phyloP scores from a whole-genome alignment of 2,113 vertebrate species.

The Prietella phreatophila region DNA sequence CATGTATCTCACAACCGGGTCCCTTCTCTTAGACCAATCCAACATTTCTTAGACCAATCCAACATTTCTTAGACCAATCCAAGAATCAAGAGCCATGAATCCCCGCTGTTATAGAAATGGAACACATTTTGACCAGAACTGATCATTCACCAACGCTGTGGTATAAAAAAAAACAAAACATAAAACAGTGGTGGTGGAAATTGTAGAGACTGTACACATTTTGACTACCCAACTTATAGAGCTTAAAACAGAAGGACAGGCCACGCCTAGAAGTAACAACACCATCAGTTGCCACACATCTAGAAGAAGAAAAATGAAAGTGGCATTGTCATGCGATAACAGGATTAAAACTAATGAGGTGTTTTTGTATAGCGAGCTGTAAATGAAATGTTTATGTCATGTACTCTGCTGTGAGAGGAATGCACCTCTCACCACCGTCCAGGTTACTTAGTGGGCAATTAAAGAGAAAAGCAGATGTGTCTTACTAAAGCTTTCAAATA shows the following conservation, averaged over 20 bases:
- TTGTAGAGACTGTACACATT: background rate
- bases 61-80: background rate
- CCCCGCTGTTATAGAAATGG: background rate
- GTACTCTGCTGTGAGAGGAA: constrained; percentile 54
- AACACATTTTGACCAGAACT: background rate
- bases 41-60: too few species aligned
- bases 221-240: background rate
- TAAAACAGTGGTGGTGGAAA: background rate
- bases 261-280: background rate
- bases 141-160: background rate
- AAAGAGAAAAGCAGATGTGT: constrained; percentile 34
- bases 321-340: background rate
- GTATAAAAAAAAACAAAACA: background rate
- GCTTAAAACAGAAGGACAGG: background rate
- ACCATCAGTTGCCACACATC: background rate
- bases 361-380: background rate
- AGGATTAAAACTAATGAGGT: background rate
- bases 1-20: background rate
- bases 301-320: background rate
- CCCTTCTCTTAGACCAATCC: background rate
- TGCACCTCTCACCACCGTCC: constrained; percentile 46
- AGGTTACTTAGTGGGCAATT: constrained; percentile 31
- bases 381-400: constrained; percentile 26
- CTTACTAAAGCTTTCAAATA: constrained; percentile 17
- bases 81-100: background rate